Evolutionary conservation across 1,140 invertebrate genomes (phyloP), one percentile per base, ranked within the genome.

Genomic region (Alviniconcha marisindica): DNA sequence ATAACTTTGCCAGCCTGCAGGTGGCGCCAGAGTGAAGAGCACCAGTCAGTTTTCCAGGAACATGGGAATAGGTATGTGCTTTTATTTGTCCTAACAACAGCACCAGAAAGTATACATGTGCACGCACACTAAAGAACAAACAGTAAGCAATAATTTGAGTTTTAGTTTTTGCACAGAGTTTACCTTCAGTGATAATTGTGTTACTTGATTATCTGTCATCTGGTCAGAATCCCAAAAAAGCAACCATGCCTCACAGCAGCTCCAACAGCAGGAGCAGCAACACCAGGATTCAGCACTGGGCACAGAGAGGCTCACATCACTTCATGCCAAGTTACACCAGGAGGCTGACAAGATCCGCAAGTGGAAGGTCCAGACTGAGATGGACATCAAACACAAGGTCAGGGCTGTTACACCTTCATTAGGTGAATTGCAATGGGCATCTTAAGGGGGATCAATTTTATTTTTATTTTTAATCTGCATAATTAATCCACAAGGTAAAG

Each of bases 301-400:
- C 21, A 81, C 84, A 81, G 88, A 90, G 54, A 81, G 88, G 69
- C 83, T 91, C 21, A 85, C 86, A n/a, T 88, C 89, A 38, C 84
- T 91, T 14, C 91, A 92, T 89, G 88, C 87, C 31, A 90, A 89
- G 78, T 81, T 92, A 44, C 90, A 91, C 54, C 88, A 90, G 54
- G 91, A 92, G 63, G 91, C 91, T 77, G 91, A 92, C 80, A 89
- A 88, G 84, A 91, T 92, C n/a, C 81, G 90, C 48, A 90, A 91
- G 84, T 92, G 91, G 91, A 92, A 92, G 88, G 83, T 89, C 66
- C 89, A 92, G 60, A 91, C 90, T 82, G 91, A 92, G 86, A 87
- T 90, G 71, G 91, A 92, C 82, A 83, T 92, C 15, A 92, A 89
- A 88, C 88, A 91, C 76, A 92, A 92, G 86, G 91, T 91, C 33